Evolutionary conservation across 2,113 vertebrate genomes (phyloP).

Genomic region (Amazona vittata): DNA sequence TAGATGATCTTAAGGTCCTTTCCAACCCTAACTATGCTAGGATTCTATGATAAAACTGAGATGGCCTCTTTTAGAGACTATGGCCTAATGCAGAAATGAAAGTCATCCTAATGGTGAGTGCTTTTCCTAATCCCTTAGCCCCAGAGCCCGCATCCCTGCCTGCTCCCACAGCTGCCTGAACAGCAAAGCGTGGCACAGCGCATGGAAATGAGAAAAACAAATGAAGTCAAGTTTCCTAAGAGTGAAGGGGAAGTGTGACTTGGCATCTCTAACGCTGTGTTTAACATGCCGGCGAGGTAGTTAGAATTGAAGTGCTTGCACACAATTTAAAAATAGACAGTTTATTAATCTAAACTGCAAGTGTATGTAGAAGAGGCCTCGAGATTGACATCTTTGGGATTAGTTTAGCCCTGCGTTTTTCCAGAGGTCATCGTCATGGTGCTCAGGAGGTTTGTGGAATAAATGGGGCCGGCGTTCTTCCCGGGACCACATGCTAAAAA

Average conservation of each 20-base stretch:
- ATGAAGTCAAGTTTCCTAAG: constrained; percentile 61
- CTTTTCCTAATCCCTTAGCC: neutral
- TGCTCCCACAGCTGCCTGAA: neutral
- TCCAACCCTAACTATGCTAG: too few species aligned
- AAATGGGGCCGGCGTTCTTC: constrained; percentile 77
- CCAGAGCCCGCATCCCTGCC: neutral
- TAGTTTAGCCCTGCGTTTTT: constrained; percentile 83
- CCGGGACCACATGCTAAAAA: constrained; percentile 78
- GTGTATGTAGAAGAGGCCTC: constrained; percentile 80
- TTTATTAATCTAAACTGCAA: constrained; percentile 83
- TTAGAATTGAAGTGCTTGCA: constrained; percentile 81
- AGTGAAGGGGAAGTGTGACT: constrained; percentile 78
- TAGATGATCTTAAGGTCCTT: too few species aligned
- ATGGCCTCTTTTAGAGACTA: neutral
- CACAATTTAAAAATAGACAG: constrained; percentile 83
- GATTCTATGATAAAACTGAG: neutral
- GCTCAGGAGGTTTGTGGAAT: constrained; percentile 75
- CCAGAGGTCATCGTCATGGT: constrained; percentile 79
- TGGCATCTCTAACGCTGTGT: constrained; percentile 75
- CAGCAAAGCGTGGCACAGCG: constrained; percentile 1
- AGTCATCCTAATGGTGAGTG: neutral
- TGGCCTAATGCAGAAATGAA: neutral
- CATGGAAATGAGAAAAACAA: constrained; percentile 63
- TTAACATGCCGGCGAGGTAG: constrained; percentile 84
- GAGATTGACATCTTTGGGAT: constrained; percentile 84